Base-by-base conservation (phyloP, 2,113 vertebrate genomes). In the Mus pahari region DNA sequence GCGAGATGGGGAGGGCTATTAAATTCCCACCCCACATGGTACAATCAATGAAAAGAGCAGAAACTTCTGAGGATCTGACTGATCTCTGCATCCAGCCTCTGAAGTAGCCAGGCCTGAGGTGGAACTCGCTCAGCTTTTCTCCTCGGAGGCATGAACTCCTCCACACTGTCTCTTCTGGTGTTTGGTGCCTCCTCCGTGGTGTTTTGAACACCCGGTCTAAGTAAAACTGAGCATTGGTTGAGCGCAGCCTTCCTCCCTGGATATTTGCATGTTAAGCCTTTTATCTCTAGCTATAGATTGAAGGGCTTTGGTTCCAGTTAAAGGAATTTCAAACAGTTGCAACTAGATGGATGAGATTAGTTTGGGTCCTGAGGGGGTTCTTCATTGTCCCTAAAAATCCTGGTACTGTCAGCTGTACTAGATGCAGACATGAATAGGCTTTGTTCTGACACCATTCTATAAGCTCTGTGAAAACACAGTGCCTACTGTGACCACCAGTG, bases 251-350 rank as follows among this genome's bases (percentile, higher is more conserved):
- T 83, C 55, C 82, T 79, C 83, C 53, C 73, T 39, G 55, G 92
- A 83, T 94, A 93, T 97, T 96, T 97, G 73, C 93, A 93, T 97
- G 91, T 91, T 96, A 94, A 97, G 68, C 92, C 82, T 86, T 97
- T 97, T 96, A 95, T 97, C 89, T 97, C 81, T 50, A 79, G 68
- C 89, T 96, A 92, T 93, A 90, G 92, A 96, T 97, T 90, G 91
- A 96, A 96, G 96, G 70, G 62, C 94, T 96, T 97, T 97, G 89
- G 94, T 93, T 97, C 24, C 58, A 87, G 70, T 95, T 94, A 96
- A 95, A 94, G 83, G 83, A 97, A 96, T 97, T 91, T 91, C 93
- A 97, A 70, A 91, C 89, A 94, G 87, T 96, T 92, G 93, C 74
- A 84, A 7, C 55, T 92, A 87, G 96, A 96, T 96, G 74, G 78